Base-by-base conservation (phyloP, 2,888 invertebrate genomes). In the Aphidius colemani region DNA sequence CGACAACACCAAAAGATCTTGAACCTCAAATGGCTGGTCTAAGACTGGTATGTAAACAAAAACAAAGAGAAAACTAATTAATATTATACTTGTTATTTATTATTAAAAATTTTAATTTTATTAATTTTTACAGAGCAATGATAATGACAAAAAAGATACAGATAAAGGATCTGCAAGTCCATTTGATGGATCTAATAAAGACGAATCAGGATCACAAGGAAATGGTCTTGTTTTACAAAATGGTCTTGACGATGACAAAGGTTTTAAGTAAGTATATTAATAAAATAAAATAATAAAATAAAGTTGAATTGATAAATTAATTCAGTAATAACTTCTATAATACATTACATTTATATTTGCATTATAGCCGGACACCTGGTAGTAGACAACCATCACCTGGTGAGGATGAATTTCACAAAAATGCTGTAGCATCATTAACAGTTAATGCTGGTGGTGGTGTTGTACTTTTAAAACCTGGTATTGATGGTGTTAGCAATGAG, bases 321-420 rank as follows among this genome's bases (percentile, higher is more conserved):
- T 45, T 46, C 18, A n/a, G n/a, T n/a, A n/a, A n/a, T n/a, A 50
- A 59, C 49, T 59, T n/a, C n/a, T n/a, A n/a, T n/a, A n/a, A n/a
- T 7, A 59, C 49, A 53, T 45, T 8, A 53, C 2, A 53, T n/a
- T 51, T 45, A 40, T 49, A 41, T 55, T 30, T 44, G 6, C 59
- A 43, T 85, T 86, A 60, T 85, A 94, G 93, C 83, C 93, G 94
- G 75, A 94, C 94, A 70, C 93, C 93, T 49, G 94, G 94, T 61
- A 95, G 95, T 76, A 89, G 95, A 76, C 95, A 95, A 84, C 94
- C 94, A 67, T 96, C 95, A 51, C 95, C 96, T 58, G 93, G 94
- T 11, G 95, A 95, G 83, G 93, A 93, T 76, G 93, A 93, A 66
- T 84, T 88, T 65, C 85, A 85, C 68, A 88, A 88, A 77, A 88